These are phyloP conservation scores for Hyposoter didymator DNA, from an alignment of 2,888 invertebrate genomes.

Conservation along the genomic window DNA sequence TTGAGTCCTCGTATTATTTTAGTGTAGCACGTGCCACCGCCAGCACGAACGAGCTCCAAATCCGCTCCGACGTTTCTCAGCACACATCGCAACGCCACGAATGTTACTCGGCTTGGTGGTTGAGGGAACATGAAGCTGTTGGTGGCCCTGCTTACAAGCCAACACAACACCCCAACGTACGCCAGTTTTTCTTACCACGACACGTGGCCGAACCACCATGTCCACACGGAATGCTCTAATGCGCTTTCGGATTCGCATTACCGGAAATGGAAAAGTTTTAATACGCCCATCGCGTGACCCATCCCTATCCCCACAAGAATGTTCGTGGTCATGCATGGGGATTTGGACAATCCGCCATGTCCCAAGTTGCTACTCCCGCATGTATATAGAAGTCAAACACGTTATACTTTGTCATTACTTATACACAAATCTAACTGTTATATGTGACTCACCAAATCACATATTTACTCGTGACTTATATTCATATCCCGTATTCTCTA, in stretches of 20 bases:
- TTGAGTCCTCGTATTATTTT: conserved; percentile 81
- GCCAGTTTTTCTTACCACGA: not conserved
- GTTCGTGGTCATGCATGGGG: conserved; percentile 9
- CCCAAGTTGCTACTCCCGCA: not conserved
- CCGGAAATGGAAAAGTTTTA: conserved; percentile 77
- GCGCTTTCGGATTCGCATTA: conserved; percentile 77
- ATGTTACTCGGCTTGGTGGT: conserved; percentile 12
- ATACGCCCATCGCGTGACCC: conserved; percentile 69
- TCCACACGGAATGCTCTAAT: conserved; percentile 70
- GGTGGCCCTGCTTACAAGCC: not conserved
- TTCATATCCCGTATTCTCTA: not conserved
- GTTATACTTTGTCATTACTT: not conserved
- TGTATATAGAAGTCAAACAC: not conserved
- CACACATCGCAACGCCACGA: conserved; percentile 14
- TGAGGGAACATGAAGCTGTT: conserved; percentile 4
- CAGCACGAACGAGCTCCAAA: conserved; percentile 7
- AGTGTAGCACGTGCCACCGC: conserved; percentile 76
- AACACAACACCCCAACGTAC: not conserved
- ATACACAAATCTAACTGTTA: not conserved
- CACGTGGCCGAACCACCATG: not conserved
- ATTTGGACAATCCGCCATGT: conserved; percentile 30
- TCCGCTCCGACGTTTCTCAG: conserved; percentile 22
- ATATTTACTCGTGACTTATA: not conserved
- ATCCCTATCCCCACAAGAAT: conserved; percentile 12
- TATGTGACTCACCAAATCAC: conserved; percentile 10